Percentiles rank a stretch among this genome's conserved stretches.
Conservation (phyloP, 2,888 invertebrate genomes). For the Spodoptera littoralis region DNA sequence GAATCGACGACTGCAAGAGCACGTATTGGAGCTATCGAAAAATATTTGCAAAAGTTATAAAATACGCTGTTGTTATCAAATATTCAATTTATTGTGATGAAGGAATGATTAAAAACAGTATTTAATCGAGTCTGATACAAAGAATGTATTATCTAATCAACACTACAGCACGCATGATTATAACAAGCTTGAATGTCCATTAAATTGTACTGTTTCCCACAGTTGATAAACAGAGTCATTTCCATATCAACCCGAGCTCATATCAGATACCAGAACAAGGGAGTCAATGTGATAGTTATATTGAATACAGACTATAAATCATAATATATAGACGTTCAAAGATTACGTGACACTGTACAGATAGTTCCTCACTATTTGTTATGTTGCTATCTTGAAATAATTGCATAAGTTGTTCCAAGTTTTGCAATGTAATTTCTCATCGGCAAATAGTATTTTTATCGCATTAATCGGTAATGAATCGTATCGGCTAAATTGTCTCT, state of each 20-base stretch:
- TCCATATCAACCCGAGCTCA: constrained; percentile 39
- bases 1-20: background rate
- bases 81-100: constrained; percentile 21
- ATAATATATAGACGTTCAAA: constrained; percentile 27
- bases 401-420: constrained; percentile 11
- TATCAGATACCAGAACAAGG: constrained; percentile 52
- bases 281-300: constrained; percentile 33
- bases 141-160: constrained; percentile 55
- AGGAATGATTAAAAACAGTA: constrained; percentile 20
- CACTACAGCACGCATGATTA: constrained; percentile 39
- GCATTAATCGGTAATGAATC: constrained; percentile 41
- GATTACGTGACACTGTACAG: constrained; percentile 38
- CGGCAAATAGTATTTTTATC: constrained; percentile 26
- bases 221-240: constrained; percentile 56
- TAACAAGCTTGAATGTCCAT: constrained; percentile 44
- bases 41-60: too few species aligned
- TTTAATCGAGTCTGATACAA: constrained; percentile 36
- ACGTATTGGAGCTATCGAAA: too few species aligned
- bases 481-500: constrained; percentile 24
- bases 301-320: constrained; percentile 45
- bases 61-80: background rate
- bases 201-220: constrained; percentile 54
- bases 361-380: constrained; percentile 14
- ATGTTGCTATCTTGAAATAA: constrained; percentile 13
- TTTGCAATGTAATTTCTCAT: constrained; percentile 24